A percentile compares a stretch with the other conserved stretches of the same genome.
Conservation (phyloP, 2,113 vertebrate species). For the Hylia prasina region DNA sequence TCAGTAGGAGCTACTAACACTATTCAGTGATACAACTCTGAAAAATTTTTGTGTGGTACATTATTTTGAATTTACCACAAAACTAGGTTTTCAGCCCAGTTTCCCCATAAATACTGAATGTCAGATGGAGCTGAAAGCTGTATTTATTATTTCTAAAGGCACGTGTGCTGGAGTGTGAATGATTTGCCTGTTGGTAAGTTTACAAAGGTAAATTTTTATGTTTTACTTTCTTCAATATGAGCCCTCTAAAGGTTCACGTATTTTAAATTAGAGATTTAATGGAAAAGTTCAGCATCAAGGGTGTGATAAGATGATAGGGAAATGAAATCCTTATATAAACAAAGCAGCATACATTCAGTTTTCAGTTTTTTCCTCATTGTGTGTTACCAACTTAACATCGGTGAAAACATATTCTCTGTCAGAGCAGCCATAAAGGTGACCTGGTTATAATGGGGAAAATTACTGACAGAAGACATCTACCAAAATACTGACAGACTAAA, state of each 20-base stretch:
- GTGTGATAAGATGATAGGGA: slow-evolving; percentile 26
- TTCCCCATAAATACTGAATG: not conserved
- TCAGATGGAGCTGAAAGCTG: not conserved
- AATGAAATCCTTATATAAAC: slow-evolving; percentile 41
- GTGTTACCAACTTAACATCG: slow-evolving; percentile 6
- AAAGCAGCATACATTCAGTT: slow-evolving; percentile 10
- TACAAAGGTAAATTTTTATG: not conserved
- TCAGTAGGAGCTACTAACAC: slow-evolving; percentile 2
- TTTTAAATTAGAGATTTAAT: slow-evolving; percentile 37
- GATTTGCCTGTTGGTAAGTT: not conserved
- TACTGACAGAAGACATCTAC: not conserved
- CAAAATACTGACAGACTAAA: not conserved
- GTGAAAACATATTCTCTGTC: slow-evolving; percentile 3
- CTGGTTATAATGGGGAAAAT: not conserved
- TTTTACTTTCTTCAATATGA: not conserved
- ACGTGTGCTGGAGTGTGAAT: not conserved
- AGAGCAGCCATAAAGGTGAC: not conserved
- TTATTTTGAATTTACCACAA: not conserved
- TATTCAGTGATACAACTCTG: not conserved
- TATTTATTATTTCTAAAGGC: not conserved
- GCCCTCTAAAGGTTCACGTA: not conserved
- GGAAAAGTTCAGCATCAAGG: not conserved
- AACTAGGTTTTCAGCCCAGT: not conserved
- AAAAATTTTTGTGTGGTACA: not conserved
- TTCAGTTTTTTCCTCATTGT: slow-evolving; percentile 24